Conservation (phyloP, 2,888 invertebrate species). For the Cylindroiulus punctatus region DNA sequence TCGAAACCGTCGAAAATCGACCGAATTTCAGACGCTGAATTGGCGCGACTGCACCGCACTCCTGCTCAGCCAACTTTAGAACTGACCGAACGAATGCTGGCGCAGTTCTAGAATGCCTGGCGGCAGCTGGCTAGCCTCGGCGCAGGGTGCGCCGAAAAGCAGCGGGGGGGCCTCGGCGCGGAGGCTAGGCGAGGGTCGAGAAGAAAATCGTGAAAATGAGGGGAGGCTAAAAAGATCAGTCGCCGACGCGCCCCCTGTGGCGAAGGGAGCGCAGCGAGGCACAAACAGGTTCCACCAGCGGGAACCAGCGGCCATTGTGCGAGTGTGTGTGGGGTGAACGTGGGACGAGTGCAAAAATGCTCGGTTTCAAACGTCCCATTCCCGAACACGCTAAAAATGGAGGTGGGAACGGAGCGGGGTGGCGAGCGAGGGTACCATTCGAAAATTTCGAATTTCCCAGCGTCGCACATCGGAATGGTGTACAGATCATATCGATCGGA, state of each 20-base stretch:
- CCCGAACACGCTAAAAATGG: too few species aligned
- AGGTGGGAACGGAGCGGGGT: too few species aligned
- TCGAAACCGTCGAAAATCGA: neutral
- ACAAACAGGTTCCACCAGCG: neutral
- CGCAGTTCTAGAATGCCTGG: constrained; percentile 48
- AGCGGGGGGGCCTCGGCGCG: neutral
- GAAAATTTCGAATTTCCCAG: too few species aligned
- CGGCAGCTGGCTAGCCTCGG: constrained; percentile 43
- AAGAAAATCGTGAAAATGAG: neutral
- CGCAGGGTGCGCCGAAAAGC: neutral
- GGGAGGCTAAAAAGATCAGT: neutral
- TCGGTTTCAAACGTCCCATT: too few species aligned
- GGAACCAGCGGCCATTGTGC: neutral
- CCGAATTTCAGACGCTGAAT: neutral
- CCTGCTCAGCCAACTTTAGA: constrained; percentile 24
- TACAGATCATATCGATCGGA: too few species aligned
- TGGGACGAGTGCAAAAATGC: neutral
- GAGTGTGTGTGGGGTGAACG: neutral
- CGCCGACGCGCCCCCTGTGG: constrained; percentile 8
- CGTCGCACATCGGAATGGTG: too few species aligned
- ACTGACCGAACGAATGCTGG: constrained; percentile 15
- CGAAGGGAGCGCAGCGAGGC: neutral
- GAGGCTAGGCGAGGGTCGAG: neutral
- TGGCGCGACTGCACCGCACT: neutral
- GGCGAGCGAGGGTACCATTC: too few species aligned